Percentiles rank a stretch among this genome's conserved stretches.
Conservation (phyloP, 1,140 invertebrate genomes). For the Leucophenga varia region DNA sequence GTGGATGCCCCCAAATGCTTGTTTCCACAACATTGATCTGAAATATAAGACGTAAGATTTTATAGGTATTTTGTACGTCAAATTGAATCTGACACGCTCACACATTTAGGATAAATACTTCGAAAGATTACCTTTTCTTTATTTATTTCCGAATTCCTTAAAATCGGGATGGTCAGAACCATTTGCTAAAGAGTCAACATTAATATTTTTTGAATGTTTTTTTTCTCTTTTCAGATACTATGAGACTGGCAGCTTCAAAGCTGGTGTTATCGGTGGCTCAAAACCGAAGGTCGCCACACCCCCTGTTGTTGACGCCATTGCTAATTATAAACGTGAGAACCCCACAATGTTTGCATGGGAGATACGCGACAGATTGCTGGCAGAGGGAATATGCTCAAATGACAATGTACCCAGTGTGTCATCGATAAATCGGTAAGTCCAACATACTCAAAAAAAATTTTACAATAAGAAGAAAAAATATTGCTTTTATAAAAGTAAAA, state of each 20-base stretch:
- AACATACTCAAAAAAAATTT: too few species aligned
- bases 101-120: too few species aligned
- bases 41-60: too few species aligned
- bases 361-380: slow-evolving; percentile 92
- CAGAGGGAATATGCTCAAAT: slow-evolving; percentile 96
- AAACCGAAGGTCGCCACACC: slow-evolving; percentile 99
- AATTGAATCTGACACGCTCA: too few species aligned
- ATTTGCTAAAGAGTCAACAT: too few species aligned
- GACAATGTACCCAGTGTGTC: slow-evolving; percentile 99
- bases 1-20: too few species aligned
- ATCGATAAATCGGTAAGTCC: slow-evolving; percentile 94
- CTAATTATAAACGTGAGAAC: slow-evolving; percentile 97
- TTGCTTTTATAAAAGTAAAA: not conserved
- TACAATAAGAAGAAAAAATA: not conserved
- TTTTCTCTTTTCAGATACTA: slow-evolving; percentile 76
- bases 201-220: not conserved
- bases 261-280: slow-evolving; percentile 97
- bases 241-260: slow-evolving; percentile 98
- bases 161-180: too few species aligned
- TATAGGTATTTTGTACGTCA: too few species aligned
- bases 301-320: slow-evolving; percentile 96
- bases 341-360: slow-evolving; percentile 99
- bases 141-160: too few species aligned
- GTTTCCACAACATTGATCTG: too few species aligned
- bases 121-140: too few species aligned